Evolutionary conservation across 2,113 vertebrate genomes (phyloP).

Genomic region (Craseonycteris thonglongyai): DNA sequence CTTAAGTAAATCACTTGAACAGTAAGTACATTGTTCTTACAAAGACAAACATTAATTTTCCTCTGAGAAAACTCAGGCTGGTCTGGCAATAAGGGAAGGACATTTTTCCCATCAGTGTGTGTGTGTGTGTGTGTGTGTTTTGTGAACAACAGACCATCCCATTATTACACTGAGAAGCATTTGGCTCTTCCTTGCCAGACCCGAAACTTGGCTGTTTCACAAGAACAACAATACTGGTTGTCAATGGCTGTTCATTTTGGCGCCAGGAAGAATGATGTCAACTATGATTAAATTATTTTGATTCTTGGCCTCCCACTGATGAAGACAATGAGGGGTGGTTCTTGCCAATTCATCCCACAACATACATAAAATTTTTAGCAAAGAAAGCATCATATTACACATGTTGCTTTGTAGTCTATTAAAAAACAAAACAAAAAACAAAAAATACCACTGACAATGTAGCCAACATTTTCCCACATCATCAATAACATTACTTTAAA

Average conservation of each 20-base stretch:
- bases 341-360: background rate
- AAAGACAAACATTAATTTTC: background rate
- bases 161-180: slow-evolving; percentile 23
- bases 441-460: background rate
- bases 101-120: background rate
- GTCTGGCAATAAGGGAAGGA: background rate
- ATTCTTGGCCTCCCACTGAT: slow-evolving; percentile 1
- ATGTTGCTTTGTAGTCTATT: background rate
- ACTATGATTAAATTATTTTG: slow-evolving; percentile 44
- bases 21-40: background rate
- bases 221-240: background rate
- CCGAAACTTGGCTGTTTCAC: slow-evolving; percentile 40
- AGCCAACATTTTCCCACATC: background rate
- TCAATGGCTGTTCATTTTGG: slow-evolving; percentile 22
- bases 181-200: slow-evolving; percentile 33
- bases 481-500: background rate
- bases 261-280: slow-evolving; percentile 38
- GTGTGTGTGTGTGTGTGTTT: slow-evolving; percentile 19
- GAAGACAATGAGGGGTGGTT: background rate
- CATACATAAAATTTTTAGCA: background rate
- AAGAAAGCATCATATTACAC: background rate
- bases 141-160: slow-evolving; percentile 5
- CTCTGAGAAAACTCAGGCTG: background rate
- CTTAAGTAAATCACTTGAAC: background rate
- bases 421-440: too few species aligned